Evolutionary conservation across 2,797 vertebrate species (phyloP).

Genomic region (Triplophysa bombifrons): DNA sequence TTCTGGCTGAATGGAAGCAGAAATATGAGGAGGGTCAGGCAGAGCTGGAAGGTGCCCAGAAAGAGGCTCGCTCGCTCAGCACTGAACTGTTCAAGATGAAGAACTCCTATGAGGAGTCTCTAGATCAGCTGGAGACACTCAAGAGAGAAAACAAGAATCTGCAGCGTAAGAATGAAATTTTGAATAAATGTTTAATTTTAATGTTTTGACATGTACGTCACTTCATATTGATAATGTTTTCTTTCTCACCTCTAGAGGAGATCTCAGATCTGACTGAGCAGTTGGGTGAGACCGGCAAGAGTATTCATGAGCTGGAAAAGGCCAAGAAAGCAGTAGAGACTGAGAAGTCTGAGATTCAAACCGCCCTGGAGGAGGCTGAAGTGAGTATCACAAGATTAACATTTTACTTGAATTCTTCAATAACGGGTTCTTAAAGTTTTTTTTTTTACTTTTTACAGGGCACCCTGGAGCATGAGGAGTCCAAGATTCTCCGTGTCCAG

Average conservation of each 20-base stretch:
- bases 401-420: not conserved
- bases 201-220: too few species aligned
- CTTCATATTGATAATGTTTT: not conserved
- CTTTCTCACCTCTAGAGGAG: constrained; percentile 74
- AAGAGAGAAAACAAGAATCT: constrained; percentile 89
- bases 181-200: not conserved
- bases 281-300: constrained; percentile 83
- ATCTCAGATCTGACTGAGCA: constrained; percentile 87
- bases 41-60: constrained; percentile 84
- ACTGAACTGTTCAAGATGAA: constrained; percentile 90
- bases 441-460: constrained; percentile 68
- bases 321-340: constrained; percentile 83
- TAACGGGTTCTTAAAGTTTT: not conserved
- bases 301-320: constrained; percentile 85
- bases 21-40: constrained; percentile 85
- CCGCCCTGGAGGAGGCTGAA: constrained; percentile 86
- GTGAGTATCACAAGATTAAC: constrained; percentile 56
- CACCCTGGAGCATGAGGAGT: constrained; percentile 86
- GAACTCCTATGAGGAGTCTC: constrained; percentile 85
- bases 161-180: constrained; percentile 61
- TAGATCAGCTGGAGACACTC: constrained; percentile 86
- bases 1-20: constrained; percentile 84
- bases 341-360: constrained; percentile 83
- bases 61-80: constrained; percentile 81
- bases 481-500: constrained; percentile 85